These are phyloP conservation scores for Micromussa lordhowensis DNA, from an alignment of 92 coral and sea anemone species.

Conservation along the genomic window DNA sequence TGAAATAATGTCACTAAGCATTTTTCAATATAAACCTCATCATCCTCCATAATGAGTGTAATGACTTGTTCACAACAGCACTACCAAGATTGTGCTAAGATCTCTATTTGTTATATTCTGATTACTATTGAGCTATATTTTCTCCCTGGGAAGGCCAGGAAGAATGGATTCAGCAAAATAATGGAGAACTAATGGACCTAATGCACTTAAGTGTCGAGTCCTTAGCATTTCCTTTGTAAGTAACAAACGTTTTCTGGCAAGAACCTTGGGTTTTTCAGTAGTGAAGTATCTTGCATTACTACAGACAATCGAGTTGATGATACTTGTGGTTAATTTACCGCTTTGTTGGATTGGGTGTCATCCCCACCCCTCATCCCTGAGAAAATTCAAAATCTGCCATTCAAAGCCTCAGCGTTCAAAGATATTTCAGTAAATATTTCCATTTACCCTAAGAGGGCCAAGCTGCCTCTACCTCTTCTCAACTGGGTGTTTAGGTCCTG, in stretches of 20 bases:
- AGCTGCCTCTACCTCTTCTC: no score
- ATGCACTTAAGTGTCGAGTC: neutral
- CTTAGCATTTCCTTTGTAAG: neutral
- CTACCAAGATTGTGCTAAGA: constrained; percentile 1
- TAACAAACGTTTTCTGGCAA: neutral
- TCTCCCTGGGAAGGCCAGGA: neutral
- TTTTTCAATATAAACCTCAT: neutral
- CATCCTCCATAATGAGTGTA: neutral
- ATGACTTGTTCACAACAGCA: neutral
- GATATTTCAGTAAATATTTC: no score
- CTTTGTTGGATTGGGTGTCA: neutral
- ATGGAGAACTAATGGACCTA: neutral
- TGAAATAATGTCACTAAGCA: no score
- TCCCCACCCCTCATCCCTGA: neutral
- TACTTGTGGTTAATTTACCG: no score
- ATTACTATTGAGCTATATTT: neutral
- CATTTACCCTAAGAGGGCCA: no score
- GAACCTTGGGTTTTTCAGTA: neutral
- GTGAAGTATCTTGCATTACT: neutral
- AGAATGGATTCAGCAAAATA: neutral
- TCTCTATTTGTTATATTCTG: neutral
- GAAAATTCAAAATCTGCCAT: neutral
- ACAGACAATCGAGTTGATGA: neutral
- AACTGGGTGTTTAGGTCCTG: neutral
- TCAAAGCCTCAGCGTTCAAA: neutral